Conservation (phyloP, 1,140 invertebrate genomes). For the Panagrolaimus sp. region DNA sequence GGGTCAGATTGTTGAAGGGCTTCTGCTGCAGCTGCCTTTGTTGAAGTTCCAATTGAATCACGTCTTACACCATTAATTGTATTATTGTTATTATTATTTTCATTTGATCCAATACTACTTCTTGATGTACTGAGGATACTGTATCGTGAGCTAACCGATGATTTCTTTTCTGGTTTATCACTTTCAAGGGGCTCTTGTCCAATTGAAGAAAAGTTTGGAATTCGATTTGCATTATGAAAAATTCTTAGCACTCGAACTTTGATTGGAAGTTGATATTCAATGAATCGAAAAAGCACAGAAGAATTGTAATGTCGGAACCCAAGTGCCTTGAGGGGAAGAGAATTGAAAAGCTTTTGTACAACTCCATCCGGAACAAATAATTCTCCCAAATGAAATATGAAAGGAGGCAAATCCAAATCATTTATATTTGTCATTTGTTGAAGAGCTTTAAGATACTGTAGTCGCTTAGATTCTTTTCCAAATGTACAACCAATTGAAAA, state of each 20-base stretch:
- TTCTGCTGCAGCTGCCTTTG: neutral
- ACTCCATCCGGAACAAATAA: constrained; percentile 28
- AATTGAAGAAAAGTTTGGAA: constrained; percentile 32
- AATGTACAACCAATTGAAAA: constrained; percentile 40
- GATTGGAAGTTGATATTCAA: constrained; percentile 33
- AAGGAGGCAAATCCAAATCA: constrained; percentile 42
- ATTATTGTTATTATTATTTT: neutral
- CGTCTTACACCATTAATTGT: neutral
- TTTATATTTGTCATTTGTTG: constrained; percentile 23
- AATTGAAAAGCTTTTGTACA: constrained; percentile 32
- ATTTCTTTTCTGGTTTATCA: constrained; percentile 30
- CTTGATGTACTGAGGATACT: constrained; percentile 28
- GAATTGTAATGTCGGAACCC: constrained; percentile 46
- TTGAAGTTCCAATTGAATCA: neutral
- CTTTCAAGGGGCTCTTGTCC: constrained; percentile 2
- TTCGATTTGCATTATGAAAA: constrained; percentile 33
- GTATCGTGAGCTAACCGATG: constrained; percentile 28
- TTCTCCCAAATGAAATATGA: constrained; percentile 36
- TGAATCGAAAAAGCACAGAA: constrained; percentile 41
- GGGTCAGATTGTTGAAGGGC: neutral
- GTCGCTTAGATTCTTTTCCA: constrained; percentile 35
- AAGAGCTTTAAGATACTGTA: constrained; percentile 25
- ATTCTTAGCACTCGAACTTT: constrained; percentile 40
- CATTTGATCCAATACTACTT: constrained; percentile 23
- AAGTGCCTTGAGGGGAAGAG: constrained; percentile 32